These are phyloP conservation scores for Drepanosiphum platanoidis DNA, from an alignment of 2,888 invertebrate genomes.

Conservation along the genomic window DNA sequence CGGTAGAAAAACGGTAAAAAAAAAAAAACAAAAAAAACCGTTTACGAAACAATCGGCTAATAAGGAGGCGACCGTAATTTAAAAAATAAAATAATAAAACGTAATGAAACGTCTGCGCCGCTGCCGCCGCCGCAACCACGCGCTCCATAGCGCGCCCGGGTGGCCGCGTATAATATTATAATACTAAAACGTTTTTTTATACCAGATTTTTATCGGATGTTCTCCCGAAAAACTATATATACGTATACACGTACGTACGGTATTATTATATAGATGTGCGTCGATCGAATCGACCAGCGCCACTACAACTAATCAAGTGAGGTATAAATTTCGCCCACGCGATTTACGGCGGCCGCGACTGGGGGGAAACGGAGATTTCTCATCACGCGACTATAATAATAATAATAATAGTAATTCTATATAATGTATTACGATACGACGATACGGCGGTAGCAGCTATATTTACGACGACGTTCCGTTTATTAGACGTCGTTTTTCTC, in stretches of 20 bases:
- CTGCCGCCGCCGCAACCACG: no score
- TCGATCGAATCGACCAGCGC: background rate
- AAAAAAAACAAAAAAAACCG: background rate
- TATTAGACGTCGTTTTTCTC: no score
- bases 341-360: background rate
- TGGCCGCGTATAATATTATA: no score
- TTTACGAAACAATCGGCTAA: conserved; percentile 7
- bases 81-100: background rate
- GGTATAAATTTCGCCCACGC: conserved; percentile 13
- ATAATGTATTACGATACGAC: no score
- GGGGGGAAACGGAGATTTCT: background rate
- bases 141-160: conserved; percentile 7
- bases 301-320: background rate
- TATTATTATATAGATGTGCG: background rate
- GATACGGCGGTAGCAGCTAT: background rate
- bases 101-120: background rate
- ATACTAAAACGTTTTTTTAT: no score
- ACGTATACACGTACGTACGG: background rate
- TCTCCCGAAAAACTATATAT: background rate
- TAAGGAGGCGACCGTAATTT: background rate
- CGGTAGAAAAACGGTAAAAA: background rate
- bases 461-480: no score
- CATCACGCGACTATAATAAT: no score
- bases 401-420: no score
- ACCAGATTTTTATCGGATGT: background rate